Evolutionary conservation across 2,888 invertebrate species (phyloP).

Genomic region (Chesias legatella): DNA sequence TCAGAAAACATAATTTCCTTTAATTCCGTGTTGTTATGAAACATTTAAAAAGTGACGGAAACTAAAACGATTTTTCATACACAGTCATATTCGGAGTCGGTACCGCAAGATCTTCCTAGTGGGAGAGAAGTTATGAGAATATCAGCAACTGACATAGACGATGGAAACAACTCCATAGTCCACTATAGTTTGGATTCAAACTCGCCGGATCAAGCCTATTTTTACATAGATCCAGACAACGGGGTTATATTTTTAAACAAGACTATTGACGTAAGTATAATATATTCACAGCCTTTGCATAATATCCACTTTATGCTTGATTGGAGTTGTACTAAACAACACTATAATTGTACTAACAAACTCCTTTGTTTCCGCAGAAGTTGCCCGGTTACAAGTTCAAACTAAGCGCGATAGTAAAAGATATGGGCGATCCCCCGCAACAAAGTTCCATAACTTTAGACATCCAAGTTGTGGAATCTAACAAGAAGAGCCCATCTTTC

Average conservation of each 20-base stretch:
- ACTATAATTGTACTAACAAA: slow-evolving; percentile 14
- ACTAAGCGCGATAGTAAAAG: slow-evolving; percentile 88
- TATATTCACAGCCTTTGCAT: not conserved
- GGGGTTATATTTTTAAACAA: slow-evolving; percentile 90
- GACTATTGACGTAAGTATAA: slow-evolving; percentile 82
- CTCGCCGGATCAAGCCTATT: slow-evolving; percentile 82
- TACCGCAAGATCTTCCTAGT: slow-evolving; percentile 88
- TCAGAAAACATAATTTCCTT: too few relatives aligned
- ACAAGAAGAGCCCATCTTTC: slow-evolving; percentile 91
- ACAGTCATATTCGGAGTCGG: slow-evolving; percentile 84
- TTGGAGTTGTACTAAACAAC: not conserved
- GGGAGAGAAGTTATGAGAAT: slow-evolving; percentile 91
- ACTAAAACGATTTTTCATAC: slow-evolving; percentile 35
- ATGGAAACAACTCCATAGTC: slow-evolving; percentile 93
- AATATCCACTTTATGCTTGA: not conserved
- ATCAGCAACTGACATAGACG: slow-evolving; percentile 95
- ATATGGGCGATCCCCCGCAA: slow-evolving; percentile 84
- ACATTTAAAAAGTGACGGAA: too few relatives aligned
- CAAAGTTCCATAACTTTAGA: slow-evolving; percentile 88
- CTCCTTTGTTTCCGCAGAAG: slow-evolving; percentile 69
- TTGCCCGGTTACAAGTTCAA: slow-evolving; percentile 83
- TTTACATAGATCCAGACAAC: slow-evolving; percentile 89
- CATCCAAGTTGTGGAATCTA: slow-evolving; percentile 92
- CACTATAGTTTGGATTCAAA: slow-evolving; percentile 82
- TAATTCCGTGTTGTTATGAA: too few relatives aligned